These are phyloP conservation scores for Orius laevigatus DNA, from an alignment of 1,140 invertebrate species.

Conservation along the genomic window DNA sequence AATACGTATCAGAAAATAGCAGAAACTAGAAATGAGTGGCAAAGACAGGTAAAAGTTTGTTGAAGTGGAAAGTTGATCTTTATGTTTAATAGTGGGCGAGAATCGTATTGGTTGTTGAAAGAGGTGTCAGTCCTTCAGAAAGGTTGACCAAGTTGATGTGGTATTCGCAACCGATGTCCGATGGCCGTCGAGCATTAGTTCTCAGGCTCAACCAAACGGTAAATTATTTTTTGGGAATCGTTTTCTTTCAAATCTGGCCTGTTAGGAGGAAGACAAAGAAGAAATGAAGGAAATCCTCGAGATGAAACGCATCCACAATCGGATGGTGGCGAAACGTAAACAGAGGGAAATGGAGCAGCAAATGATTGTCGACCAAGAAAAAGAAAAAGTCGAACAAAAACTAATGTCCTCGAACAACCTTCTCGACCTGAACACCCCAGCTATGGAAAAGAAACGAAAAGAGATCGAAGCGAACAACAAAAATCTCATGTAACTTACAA, in stretches of 20 bases:
- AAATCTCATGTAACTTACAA: no score
- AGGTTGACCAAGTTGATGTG: slow-evolving; percentile 65
- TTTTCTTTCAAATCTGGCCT: slow-evolving; percentile 12
- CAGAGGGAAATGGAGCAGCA: slow-evolving; percentile 3
- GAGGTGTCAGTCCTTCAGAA: slow-evolving; percentile 78
- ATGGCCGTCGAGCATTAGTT: slow-evolving; percentile 71
- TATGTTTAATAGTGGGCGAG: slow-evolving; percentile 67
- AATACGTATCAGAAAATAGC: slow-evolving; percentile 97
- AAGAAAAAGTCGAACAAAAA: slow-evolving; percentile 1
- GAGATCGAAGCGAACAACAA: no score
- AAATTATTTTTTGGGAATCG: slow-evolving; percentile 22
- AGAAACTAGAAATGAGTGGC: slow-evolving; percentile 94
- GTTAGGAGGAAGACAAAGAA: slow-evolving; percentile 75
- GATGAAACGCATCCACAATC: slow-evolving; percentile 71
- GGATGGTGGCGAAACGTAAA: slow-evolving; percentile 46
- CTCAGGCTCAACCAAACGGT: slow-evolving; percentile 69
- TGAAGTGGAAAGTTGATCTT: background rate
- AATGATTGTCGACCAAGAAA: background rate
- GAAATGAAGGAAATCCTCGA: slow-evolving; percentile 87
- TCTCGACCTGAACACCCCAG: slow-evolving; percentile 6
- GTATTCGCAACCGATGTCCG: slow-evolving; percentile 93
- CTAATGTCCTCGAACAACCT: slow-evolving; percentile 7
- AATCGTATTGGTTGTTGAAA: slow-evolving; percentile 90
- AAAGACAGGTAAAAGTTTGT: slow-evolving; percentile 57
- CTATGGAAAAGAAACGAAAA: background rate